phyloP scores from a whole-genome alignment of 2,888 invertebrate genomes.

The Ganaspis brasiliensis region DNA sequence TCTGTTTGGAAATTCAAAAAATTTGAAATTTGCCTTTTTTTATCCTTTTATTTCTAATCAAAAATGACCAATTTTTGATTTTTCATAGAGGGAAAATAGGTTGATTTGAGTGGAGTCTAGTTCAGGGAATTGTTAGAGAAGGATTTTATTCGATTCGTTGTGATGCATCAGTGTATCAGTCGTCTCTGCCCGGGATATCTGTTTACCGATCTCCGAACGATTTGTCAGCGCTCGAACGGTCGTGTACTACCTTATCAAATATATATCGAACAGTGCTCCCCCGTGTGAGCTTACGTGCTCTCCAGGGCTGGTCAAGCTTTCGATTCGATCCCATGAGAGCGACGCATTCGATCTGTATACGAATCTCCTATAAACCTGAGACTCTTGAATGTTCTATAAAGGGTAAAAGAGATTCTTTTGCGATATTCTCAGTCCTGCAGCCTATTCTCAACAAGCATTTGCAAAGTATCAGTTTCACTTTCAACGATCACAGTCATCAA shows the following conservation, averaged over 20 bases:
- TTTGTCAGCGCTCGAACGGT: constrained; percentile 77
- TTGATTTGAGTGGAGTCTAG: constrained; percentile 23
- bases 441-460: neutral
- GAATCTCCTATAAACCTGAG: constrained; percentile 37
- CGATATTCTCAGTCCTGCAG: constrained; percentile 5
- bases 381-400: constrained; percentile 27
- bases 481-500: neutral
- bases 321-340: constrained; percentile 39
- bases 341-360: constrained; percentile 35
- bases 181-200: constrained; percentile 71
- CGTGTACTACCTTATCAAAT: constrained; percentile 79
- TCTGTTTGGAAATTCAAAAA: no score
- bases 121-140: constrained; percentile 29
- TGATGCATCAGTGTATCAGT: constrained; percentile 70
- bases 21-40: no score
- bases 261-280: constrained; percentile 78
- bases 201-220: constrained; percentile 75
- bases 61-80: no score
- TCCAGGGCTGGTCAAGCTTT: constrained; percentile 50
- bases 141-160: constrained; percentile 60
- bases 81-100: neutral
- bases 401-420: constrained; percentile 20
- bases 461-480: neutral
- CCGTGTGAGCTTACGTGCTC: constrained; percentile 71
- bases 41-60: no score